Evolutionary conservation across 92 coral and sea anemone genomes (phyloP).

Genomic region (Umimayanthus kanabou): DNA sequence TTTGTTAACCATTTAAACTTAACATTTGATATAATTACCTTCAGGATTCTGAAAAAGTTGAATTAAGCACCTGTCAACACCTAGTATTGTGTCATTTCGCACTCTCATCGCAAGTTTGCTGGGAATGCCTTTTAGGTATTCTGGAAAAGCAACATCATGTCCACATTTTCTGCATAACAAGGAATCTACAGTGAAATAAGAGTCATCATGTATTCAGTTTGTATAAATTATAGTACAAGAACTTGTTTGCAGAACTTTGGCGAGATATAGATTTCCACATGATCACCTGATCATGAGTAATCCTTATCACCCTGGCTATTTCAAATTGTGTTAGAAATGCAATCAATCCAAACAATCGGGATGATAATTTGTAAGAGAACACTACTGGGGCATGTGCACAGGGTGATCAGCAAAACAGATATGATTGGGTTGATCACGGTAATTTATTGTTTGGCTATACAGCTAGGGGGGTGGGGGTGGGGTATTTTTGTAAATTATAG

Average conservation of each 20-base stretch:
- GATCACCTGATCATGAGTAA: too few relatives aligned
- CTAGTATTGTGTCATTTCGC: conserved; percentile 91
- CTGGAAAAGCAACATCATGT: conserved; percentile 66
- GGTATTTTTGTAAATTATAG: too few relatives aligned
- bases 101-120: conserved; percentile 85
- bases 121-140: conserved; percentile 67
- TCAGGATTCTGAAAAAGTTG: conserved; percentile 90
- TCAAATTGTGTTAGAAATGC: too few relatives aligned
- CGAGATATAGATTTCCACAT: too few relatives aligned
- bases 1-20: not conserved
- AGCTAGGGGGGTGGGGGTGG: too few relatives aligned
- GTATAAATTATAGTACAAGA: not conserved
- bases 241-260: not conserved
- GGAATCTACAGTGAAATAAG: conserved; percentile 55
- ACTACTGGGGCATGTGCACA: too few relatives aligned
- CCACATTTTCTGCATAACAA: conserved; percentile 94
- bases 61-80: conserved; percentile 71
- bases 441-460: too few relatives aligned
- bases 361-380: too few relatives aligned
- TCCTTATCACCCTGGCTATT: too few relatives aligned
- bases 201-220: not conserved
- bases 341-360: too few relatives aligned
- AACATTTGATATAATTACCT: conserved; percentile 52
- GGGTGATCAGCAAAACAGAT: too few relatives aligned
- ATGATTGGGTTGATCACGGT: too few relatives aligned